Evolutionary conservation across 2,888 invertebrate species (phyloP).

Genomic region (Pristionchus exspectatus): DNA sequence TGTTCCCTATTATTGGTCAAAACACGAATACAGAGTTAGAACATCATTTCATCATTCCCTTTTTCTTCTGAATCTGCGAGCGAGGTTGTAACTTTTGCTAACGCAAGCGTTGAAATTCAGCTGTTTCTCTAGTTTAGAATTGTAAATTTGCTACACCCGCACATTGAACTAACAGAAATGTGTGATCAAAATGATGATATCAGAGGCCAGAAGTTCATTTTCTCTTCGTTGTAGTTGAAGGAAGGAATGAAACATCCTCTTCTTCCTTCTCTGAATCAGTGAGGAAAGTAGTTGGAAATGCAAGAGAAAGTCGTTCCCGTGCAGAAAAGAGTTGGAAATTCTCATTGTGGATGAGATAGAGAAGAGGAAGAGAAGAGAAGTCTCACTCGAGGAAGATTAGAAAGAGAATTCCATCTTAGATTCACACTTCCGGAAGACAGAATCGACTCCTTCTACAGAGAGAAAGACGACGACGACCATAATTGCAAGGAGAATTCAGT

Average conservation of each 20-base stretch:
- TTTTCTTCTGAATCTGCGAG: background rate
- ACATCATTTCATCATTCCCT: background rate
- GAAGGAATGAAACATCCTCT: conserved; percentile 34
- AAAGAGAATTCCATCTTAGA: background rate
- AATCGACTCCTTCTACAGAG: background rate
- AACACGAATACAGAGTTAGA: background rate
- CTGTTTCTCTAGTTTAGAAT: background rate
- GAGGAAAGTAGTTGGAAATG: conserved; percentile 38
- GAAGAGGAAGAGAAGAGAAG: background rate
- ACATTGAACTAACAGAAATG: background rate
- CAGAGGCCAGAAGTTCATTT: background rate
- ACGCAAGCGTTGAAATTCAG: background rate
- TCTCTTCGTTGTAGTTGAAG: no score
- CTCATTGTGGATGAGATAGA: background rate
- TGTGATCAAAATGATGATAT: conserved; percentile 1
- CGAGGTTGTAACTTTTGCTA: background rate
- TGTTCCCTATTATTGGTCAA: background rate
- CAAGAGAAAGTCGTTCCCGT: background rate
- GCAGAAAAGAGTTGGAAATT: conserved; percentile 7
- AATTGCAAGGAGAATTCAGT: conserved; percentile 2
- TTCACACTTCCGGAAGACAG: background rate
- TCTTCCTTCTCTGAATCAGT: conserved; percentile 1
- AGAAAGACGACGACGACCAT: background rate
- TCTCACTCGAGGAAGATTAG: background rate
- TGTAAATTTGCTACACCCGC: background rate